These are phyloP conservation scores for Enteromius unitaeniatus DNA, from an alignment of 2,797 vertebrate species.

Conservation along the genomic window DNA sequence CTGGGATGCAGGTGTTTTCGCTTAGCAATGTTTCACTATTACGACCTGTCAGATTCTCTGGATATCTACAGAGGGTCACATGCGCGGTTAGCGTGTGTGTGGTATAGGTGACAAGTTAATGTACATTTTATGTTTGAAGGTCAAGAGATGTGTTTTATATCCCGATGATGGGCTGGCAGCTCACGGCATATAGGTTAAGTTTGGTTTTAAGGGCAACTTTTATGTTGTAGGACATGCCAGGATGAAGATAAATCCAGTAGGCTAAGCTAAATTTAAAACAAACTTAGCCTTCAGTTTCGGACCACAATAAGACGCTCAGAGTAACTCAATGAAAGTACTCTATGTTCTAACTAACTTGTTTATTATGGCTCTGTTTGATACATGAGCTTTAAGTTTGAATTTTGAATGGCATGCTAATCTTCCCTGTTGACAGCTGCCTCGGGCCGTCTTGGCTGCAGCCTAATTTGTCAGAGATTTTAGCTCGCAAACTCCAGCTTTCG, in stretches of 20 bases:
- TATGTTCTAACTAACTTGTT: conserved; percentile 48
- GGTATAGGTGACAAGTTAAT: conserved; percentile 1
- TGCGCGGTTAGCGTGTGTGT: neutral
- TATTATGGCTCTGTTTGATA: neutral
- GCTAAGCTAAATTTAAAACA: conserved; percentile 39
- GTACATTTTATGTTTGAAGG: conserved; percentile 40
- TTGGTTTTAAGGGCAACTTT: conserved; percentile 42
- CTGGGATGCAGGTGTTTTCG: conserved; percentile 7
- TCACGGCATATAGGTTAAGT: conserved; percentile 12
- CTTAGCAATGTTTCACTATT: conserved; percentile 21
- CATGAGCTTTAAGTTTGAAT: conserved; percentile 55
- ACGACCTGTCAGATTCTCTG: conserved; percentile 22
- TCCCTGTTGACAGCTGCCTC: conserved; percentile 73
- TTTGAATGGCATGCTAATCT: conserved; percentile 61
- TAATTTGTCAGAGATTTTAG: conserved; percentile 69
- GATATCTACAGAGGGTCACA: neutral
- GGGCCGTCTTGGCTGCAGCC: conserved; percentile 55
- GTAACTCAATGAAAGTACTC: neutral
- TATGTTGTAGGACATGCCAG: conserved; percentile 33
- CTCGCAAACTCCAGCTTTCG: conserved; percentile 66
- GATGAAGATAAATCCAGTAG: conserved; percentile 18
- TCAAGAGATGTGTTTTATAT: conserved; percentile 26
- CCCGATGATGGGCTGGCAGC: neutral
- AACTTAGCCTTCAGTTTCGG: neutral
- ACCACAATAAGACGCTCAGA: neutral